These are phyloP conservation scores for Taurulus bubalis DNA, from an alignment of 2,113 vertebrate genomes.

Conservation along the genomic window DNA sequence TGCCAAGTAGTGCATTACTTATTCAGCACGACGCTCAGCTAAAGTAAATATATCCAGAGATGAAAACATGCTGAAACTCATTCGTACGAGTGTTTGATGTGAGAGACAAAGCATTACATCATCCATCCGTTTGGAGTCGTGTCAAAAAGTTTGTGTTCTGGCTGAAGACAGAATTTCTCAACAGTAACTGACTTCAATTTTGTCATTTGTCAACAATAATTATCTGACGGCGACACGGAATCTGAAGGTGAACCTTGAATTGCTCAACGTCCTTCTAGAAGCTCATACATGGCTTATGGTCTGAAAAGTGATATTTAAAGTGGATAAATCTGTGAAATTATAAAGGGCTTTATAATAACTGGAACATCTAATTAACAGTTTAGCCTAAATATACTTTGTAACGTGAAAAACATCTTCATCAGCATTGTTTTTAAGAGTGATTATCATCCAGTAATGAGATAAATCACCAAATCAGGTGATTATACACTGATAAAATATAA, in stretches of 20 bases:
- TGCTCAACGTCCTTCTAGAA: neutral
- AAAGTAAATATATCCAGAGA: constrained; percentile 58
- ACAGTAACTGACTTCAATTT: neutral
- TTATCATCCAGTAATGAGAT: neutral
- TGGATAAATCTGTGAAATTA: neutral
- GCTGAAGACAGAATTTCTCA: constrained; percentile 17
- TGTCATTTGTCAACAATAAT: constrained; percentile 2
- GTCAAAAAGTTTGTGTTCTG: neutral
- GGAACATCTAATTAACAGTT: neutral
- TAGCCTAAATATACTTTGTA: neutral
- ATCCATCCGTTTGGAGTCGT: constrained; percentile 17
- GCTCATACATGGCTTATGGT: too few relatives aligned
- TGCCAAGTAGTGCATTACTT: constrained; percentile 49
- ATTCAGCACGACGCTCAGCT: constrained; percentile 35
- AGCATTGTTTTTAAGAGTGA: neutral
- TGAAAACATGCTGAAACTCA: constrained; percentile 60
- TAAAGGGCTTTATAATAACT: neutral
- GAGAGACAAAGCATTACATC: constrained; percentile 59
- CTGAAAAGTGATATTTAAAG: neutral
- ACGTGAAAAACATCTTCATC: neutral
- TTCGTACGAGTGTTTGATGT: constrained; percentile 61
- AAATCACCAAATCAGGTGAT: neutral
- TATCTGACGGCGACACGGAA: neutral
- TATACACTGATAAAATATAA: neutral
- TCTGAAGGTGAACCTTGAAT: neutral